phyloP scores from a whole-genome alignment of 2,797 vertebrate genomes.

The Nannoperca obscura region DNA sequence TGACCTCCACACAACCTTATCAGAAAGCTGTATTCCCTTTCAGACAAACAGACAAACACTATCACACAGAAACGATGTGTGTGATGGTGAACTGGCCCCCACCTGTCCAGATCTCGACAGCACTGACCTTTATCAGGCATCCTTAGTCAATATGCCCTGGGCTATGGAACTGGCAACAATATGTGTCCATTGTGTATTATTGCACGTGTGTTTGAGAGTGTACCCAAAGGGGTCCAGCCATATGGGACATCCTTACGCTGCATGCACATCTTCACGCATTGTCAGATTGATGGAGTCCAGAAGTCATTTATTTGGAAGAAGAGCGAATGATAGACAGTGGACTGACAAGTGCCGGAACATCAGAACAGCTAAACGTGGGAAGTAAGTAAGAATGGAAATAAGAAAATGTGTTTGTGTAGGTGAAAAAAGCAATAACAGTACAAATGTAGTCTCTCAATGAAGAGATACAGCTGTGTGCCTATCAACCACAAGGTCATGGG shows the following conservation, averaged over 20 bases:
- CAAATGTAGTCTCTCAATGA: background rate
- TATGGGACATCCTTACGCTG: conserved; percentile 1
- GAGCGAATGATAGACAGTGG: conserved; percentile 26
- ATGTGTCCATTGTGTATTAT: conserved; percentile 42
- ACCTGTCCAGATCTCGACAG: conserved; percentile 70
- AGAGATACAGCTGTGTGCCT: too few relatives aligned
- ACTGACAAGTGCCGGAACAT: conserved; percentile 7
- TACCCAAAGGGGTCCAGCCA: conserved; percentile 10
- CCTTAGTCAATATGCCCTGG: conserved; percentile 70
- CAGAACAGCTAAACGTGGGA: conserved; percentile 7
- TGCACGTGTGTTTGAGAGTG: conserved; percentile 34
- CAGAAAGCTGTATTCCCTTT: conserved; percentile 50
- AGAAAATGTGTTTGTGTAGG: background rate
- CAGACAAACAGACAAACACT: conserved; percentile 53
- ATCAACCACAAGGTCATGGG: too few relatives aligned
- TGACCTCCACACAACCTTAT: conserved; percentile 69
- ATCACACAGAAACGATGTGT: conserved; percentile 36
- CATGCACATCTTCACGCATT: conserved; percentile 21
- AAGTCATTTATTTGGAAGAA: conserved; percentile 26
- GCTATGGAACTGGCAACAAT: conserved; percentile 62
- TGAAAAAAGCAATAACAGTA: background rate
- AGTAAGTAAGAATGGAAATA: background rate
- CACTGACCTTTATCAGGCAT: conserved; percentile 75
- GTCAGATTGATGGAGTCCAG: conserved; percentile 26
- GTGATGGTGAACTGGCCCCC: conserved; percentile 34